Conservation (phyloP, 2,113 vertebrate genomes). For the Mus spicilegus region DNA sequence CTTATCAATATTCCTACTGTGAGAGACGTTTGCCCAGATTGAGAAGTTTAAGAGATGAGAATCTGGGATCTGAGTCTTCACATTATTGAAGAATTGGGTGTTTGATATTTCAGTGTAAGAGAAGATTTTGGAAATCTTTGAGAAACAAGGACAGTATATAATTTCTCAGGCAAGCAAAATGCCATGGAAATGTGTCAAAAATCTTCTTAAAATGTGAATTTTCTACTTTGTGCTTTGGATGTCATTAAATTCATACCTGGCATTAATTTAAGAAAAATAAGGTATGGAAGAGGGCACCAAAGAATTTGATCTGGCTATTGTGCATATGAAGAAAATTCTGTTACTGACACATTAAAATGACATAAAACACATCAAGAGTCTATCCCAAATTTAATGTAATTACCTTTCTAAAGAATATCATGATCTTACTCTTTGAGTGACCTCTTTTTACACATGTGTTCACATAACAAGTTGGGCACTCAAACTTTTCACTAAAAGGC, state of each 20-base stretch:
- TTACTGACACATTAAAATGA: neutral
- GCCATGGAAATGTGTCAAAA: neutral
- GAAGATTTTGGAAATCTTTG: neutral
- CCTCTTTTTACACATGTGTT: neutral
- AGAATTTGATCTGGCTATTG: neutral
- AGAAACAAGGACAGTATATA: neutral
- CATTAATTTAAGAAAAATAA: neutral
- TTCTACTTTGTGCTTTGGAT: neutral
- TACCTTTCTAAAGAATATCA: neutral
- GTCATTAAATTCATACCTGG: neutral
- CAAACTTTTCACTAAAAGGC: neutral
- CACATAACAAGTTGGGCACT: neutral
- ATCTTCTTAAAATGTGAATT: neutral
- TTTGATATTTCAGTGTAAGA: neutral
- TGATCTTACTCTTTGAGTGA: neutral
- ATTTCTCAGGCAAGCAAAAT: neutral
- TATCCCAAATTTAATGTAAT: neutral
- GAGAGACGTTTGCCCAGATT: neutral
- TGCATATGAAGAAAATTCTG: neutral
- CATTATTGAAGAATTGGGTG: neutral
- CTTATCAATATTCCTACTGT: neutral
- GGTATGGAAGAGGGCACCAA: neutral
- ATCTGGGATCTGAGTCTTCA: neutral
- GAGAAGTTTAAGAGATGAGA: neutral
- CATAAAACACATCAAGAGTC: neutral